Base-by-base conservation (phyloP, 2,797 vertebrate species). In the Microctenopoma steveboyesi region DNA sequence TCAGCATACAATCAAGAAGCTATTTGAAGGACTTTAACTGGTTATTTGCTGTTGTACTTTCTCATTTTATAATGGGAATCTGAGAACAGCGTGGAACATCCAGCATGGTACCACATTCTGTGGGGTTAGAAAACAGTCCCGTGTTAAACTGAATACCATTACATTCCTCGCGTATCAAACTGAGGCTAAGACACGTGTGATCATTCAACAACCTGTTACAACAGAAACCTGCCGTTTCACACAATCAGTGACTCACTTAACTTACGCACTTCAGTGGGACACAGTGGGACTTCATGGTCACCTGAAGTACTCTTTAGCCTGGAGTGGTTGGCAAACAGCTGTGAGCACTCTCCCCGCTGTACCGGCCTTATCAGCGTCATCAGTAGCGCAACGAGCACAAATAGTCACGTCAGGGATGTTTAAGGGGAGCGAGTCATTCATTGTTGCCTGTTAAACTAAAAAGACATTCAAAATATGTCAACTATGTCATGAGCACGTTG, bases 241-340 rank as follows among this genome's bases (percentile, higher is more conserved):
- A 56, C 15, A 27, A 51, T 28, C 2, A 16, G 85, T 79, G 82
- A 77, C 81, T 83, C 83, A 58, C 71, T 84, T 70, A 74, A 79
- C 75, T 12, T 58, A n/a, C 63, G 58, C 73, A 84, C 74, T 88
- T 77, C 66, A 85, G 75, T 16, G 35, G 0, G 60, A 13, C 75
- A 52, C 18, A 18, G 18, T 18, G 18, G 18, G 18, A 18, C 72
- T 89, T 90, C 79, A 86, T 37, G 78, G 77, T 66, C 81, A 83
- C 79, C 86, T 91, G 84, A 87, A 87, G 85, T 30, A 82, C 80
- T 84, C 88, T 87, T 83, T 69, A 82, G 43, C 47, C 73, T 79
- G 56, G 67, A 89, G 87, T 79, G 81, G 86, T 83, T 83, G 82
- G 82, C 86, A 91, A 91, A 91, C 86, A 88, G 74, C 86, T 79